Base-by-base conservation (phyloP, 2,797 vertebrate genomes). In the Yasuhikotakia modesta region DNA sequence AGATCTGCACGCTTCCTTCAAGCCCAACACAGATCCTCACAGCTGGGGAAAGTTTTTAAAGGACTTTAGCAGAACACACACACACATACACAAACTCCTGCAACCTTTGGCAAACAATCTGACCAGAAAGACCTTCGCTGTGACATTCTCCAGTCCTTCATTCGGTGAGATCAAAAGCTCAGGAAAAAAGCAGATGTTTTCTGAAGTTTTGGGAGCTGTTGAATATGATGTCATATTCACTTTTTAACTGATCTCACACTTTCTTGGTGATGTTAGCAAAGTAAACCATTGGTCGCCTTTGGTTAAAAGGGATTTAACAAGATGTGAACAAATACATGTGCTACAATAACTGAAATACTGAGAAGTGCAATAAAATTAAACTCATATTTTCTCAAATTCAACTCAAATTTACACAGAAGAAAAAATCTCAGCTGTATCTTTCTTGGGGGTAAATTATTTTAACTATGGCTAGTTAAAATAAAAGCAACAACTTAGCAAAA, bases 1-100 rank as follows among this genome's bases (percentile, higher is more conserved):
- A 84, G 81, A 83, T 84, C 85, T 81, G 74, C 77, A 76, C 73
- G 74, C 73, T 75, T 24, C 55, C 81, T 79, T 81, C 69, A 67
- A 83, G 79, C 81, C 71, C 32, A 72, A 73, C 69, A 76, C 79
- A 64, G 71, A 81, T 75, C 71, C 57, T 22, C 71, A 80, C 57
- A 68, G 69, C 64, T 39, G 65, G 39, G 58, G 22, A 80, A 82
- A 76, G 68, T 69, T 80, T 81, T 83, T 80, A 80, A 80, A 83
- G 78, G 79, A 80, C 80, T 77, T 85, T 76, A 76, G 60, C 75
- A 75, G 16, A 48, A 79, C 60, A 71, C 45, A 73, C 46, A 73
- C 46, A 65, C 69, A 65, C 39, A 43, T 3, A 65, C 8, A 63
- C 22, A 74, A 68, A 46, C 68, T 53, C 76, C 60, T 74, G 35